Conservation (phyloP, 2,888 invertebrate species). For the Trichogramma evanescens region DNA sequence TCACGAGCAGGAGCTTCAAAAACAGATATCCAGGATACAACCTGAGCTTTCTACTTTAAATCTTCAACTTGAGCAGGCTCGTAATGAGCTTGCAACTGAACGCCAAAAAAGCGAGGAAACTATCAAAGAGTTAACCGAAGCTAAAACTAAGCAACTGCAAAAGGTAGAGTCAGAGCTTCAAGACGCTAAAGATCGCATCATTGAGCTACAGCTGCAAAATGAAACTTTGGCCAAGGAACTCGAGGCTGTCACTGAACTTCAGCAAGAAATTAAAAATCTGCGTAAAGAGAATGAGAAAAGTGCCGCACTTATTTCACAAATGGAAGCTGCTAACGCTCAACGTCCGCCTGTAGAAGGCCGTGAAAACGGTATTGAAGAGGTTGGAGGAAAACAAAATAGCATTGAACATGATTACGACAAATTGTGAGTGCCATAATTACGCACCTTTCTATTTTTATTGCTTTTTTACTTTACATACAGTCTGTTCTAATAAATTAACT, state of each 20-base stretch:
- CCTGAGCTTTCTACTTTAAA: constrained; percentile 35
- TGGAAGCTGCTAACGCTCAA: constrained; percentile 42
- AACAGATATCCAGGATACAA: constrained; percentile 42
- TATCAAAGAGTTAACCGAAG: constrained; percentile 31
- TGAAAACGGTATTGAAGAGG: constrained; percentile 44
- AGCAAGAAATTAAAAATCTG: constrained; percentile 38
- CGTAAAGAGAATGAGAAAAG: constrained; percentile 43
- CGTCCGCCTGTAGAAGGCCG: constrained; percentile 44
- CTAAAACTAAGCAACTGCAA: constrained; percentile 33
- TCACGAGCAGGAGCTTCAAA: constrained; percentile 56
- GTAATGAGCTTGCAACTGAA: constrained; percentile 19
- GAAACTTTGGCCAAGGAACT: constrained; percentile 25
- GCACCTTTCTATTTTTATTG: not conserved
- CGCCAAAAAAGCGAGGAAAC: constrained; percentile 33
- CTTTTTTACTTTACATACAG: not conserved
- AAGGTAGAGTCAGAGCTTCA: constrained; percentile 25
- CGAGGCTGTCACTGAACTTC: constrained; percentile 29
- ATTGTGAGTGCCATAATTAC: not conserved
- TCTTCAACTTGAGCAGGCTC: too few relatives aligned
- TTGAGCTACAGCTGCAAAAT: not conserved
- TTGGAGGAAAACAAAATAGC: constrained; percentile 31
- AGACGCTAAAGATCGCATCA: not conserved
- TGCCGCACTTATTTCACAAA: constrained; percentile 39
- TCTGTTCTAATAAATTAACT: constrained; percentile 10
- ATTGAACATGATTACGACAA: constrained; percentile 31